These are phyloP conservation scores for Atherinomorus stipes DNA, from an alignment of 2,113 vertebrate species.

Conservation along the genomic window DNA sequence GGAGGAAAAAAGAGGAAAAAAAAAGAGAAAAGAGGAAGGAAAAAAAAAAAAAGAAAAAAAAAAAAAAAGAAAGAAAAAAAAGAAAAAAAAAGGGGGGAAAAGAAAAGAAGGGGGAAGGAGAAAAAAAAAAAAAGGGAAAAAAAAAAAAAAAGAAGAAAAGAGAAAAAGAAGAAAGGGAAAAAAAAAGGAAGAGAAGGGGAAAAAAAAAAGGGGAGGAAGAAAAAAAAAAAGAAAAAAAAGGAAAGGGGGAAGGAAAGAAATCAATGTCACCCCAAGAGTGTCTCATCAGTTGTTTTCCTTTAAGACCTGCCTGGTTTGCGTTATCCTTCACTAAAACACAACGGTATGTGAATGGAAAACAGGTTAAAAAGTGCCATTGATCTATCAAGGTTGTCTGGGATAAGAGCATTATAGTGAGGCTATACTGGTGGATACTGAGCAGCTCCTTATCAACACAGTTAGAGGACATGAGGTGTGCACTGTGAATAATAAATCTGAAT, in stretches of 20 bases:
- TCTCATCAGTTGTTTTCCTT: slow-evolving; percentile 38
- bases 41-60: no score
- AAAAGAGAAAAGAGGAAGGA: no score
- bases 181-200: no score
- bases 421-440: slow-evolving; percentile 54
- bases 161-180: no score
- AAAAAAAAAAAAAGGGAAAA: no score
- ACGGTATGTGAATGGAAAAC: slow-evolving; percentile 31
- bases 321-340: slow-evolving; percentile 43
- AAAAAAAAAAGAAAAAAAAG: no score
- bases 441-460: slow-evolving; percentile 72
- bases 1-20: no score
- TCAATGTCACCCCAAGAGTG: slow-evolving; percentile 70
- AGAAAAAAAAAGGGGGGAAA: no score
- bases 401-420: slow-evolving; percentile 59
- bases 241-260: no score
- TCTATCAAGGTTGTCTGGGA: slow-evolving; percentile 73
- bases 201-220: slow-evolving; percentile 8
- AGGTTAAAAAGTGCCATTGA: slow-evolving; percentile 64
- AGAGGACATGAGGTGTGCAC: slow-evolving; percentile 64
- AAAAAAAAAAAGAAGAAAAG: no score
- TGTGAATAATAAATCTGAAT: slow-evolving; percentile 67
- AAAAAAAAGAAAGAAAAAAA: no score
- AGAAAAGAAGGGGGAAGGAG: no score
- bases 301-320: slow-evolving; percentile 46